phyloP scores from a whole-genome alignment of 2,113 vertebrate species.

The Microtus montanus region DNA sequence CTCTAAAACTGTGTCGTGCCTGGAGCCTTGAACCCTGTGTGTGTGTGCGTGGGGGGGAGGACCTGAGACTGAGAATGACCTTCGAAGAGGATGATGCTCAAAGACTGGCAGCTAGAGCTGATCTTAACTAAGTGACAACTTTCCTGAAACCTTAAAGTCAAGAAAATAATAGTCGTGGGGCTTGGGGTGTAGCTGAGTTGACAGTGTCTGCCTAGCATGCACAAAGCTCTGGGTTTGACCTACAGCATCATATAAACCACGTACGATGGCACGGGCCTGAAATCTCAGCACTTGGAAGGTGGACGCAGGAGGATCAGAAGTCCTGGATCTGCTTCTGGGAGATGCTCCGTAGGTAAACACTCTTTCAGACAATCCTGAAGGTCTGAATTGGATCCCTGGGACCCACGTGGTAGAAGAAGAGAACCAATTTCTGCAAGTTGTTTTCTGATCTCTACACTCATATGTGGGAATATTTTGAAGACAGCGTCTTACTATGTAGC shows the following conservation, averaged over 20 bases:
- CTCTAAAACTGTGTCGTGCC: not conserved
- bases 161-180: not conserved
- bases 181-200: not conserved
- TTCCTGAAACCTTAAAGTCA: constrained; percentile 46
- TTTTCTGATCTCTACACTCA: not conserved
- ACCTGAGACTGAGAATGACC: not conserved
- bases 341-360: not conserved
- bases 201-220: not conserved
- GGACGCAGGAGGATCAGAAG: not conserved
- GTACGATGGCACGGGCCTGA: not conserved
- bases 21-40: not conserved
- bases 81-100: not conserved
- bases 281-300: not conserved
- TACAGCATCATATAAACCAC: not conserved
- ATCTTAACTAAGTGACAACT: constrained; percentile 41
- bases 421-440: not conserved
- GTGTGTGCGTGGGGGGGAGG: not conserved
- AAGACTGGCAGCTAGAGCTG: not conserved
- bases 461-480: not conserved
- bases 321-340: not conserved
- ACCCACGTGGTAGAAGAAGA: not conserved
- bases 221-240: not conserved
- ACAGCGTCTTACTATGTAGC: not conserved
- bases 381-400: not conserved
- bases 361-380: not conserved